These are phyloP conservation scores for Andrena trimmerana DNA, from an alignment of 2,888 invertebrate species.

Conservation along the genomic window DNA sequence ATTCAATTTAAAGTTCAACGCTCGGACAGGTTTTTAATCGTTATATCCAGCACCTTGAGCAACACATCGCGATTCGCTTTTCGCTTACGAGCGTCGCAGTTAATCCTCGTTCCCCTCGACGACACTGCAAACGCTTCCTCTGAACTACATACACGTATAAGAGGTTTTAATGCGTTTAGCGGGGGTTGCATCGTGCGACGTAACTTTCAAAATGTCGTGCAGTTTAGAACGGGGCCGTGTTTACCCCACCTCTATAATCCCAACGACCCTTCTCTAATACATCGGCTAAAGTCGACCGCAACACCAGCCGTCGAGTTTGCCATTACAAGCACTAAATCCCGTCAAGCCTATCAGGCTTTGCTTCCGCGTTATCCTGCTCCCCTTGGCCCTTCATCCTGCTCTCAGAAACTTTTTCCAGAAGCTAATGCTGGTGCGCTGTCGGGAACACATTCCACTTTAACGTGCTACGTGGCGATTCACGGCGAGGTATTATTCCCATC, in stretches of 20 bases:
- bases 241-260: conserved; percentile 70
- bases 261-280: conserved; percentile 63
- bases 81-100: conserved; percentile 1
- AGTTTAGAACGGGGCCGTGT: conserved; percentile 68
- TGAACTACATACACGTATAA: conserved; percentile 25
- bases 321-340: conserved; percentile 71
- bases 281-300: conserved; percentile 68
- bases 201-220: conserved; percentile 66
- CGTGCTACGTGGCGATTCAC: too few relatives aligned
- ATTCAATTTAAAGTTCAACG: too few relatives aligned
- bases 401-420: not conserved
- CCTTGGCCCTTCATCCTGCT: conserved; percentile 31
- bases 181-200: conserved; percentile 11
- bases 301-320: conserved; percentile 70
- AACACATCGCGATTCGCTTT: not conserved
- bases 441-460: not conserved
- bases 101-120: conserved; percentile 25
- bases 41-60: too few relatives aligned
- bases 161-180: conserved; percentile 50
- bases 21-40: too few relatives aligned
- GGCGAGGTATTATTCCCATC: too few relatives aligned
- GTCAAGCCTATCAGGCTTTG: conserved; percentile 69
- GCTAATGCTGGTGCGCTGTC: not conserved
- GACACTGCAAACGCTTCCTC: conserved; percentile 4
- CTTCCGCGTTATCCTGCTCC: conserved; percentile 36